Base-by-base conservation (phyloP, 2,888 invertebrate species). In the Fragum whitleyi region DNA sequence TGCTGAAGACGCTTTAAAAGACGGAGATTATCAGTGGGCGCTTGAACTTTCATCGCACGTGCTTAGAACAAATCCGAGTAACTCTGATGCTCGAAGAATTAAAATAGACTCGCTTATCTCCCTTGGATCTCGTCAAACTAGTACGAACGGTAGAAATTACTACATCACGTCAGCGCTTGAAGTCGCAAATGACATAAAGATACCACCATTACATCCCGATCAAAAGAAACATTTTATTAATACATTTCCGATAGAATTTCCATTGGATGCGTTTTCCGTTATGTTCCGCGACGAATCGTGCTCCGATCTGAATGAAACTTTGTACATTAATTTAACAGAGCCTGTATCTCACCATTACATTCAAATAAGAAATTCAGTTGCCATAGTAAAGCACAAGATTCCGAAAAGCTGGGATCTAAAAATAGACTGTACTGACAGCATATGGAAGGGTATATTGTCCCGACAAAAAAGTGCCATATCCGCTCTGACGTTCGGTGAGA, bases 1-100 rank as follows among this genome's bases (percentile, higher is more conserved):
- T 19, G 90, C 91, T 3, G 71, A 81, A 53, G 71, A 80, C n/a
- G 91, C 91, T 23, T 69, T 88, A 16, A 70, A 83, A 14, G 72
- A 82, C 3, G 72, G 82, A n/a, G 91, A 91, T 70, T 87, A 83
- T 62, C 90, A 90, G 69, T 92, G 92, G 92, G 89, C 90, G 16
- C 80, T 92, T 32, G 89, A 90, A 77, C 75, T 92, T 9, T 85
- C 88, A 1, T 84, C 88, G 0, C 78, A 87, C 68, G 81, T 88
- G 1, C 51, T 87, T 11, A 68, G 71, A 23, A 65, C 78, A 16
- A 80, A 88, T 68, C 76, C 85, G 26, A 42, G 65, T 57, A 73
- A 90, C 42, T 72, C 51, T 19, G 55, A 74, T 19, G 90, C 90
- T 14, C 87, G 79, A 62, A 77, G 86, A 53, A 62, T 91, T 2